A percentile compares a stretch with the other conserved stretches of the same genome.
These are phyloP conservation scores for Drosophila erecta DNA, from an alignment of 1,140 invertebrate species.

Conservation along the genomic window DNA sequence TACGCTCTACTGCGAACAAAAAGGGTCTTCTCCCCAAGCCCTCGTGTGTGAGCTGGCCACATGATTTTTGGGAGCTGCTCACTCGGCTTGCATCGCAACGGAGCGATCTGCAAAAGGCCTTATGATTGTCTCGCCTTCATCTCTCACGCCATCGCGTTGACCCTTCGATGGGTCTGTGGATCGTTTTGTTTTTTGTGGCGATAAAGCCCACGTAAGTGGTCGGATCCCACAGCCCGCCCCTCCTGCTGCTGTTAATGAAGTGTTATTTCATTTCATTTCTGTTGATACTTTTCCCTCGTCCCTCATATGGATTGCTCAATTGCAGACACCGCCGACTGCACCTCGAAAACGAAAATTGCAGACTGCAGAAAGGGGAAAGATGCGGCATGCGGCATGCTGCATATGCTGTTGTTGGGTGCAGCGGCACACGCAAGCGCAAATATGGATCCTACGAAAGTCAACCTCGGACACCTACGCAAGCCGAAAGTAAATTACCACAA, in stretches of 20 bases:
- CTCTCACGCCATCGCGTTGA: slow-evolving; percentile 47
- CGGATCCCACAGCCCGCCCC: slow-evolving; percentile 1
- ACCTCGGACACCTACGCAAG: slow-evolving; percentile 43
- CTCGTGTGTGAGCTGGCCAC: slow-evolving; percentile 19
- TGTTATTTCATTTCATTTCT: slow-evolving; percentile 70
- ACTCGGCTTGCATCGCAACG: slow-evolving; percentile 22
- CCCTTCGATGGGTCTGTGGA: slow-evolving; percentile 18
- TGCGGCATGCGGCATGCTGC: slow-evolving; percentile 11
- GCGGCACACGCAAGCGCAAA: slow-evolving; percentile 35
- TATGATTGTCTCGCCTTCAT: slow-evolving; percentile 55
- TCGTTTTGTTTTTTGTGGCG: slow-evolving; percentile 56
- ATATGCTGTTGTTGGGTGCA: slow-evolving; percentile 41
- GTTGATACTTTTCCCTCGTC: slow-evolving; percentile 17
- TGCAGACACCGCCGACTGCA: slow-evolving; percentile 73
- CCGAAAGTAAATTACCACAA: slow-evolving; percentile 40
- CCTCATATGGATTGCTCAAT: slow-evolving; percentile 74
- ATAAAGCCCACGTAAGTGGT: slow-evolving; percentile 61
- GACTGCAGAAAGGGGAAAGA: slow-evolving; percentile 16
- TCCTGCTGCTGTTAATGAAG: slow-evolving; percentile 57
- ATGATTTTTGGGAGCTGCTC: slow-evolving; percentile 20
- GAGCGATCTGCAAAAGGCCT: slow-evolving; percentile 35
- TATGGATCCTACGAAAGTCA: slow-evolving; percentile 33
- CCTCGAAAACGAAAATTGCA: slow-evolving; percentile 49
- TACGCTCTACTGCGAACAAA: slow-evolving; percentile 30
- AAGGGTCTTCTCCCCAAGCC: slow-evolving; percentile 10